Conservation (phyloP, 2,797 vertebrate genomes). For the Ibycter americanus region DNA sequence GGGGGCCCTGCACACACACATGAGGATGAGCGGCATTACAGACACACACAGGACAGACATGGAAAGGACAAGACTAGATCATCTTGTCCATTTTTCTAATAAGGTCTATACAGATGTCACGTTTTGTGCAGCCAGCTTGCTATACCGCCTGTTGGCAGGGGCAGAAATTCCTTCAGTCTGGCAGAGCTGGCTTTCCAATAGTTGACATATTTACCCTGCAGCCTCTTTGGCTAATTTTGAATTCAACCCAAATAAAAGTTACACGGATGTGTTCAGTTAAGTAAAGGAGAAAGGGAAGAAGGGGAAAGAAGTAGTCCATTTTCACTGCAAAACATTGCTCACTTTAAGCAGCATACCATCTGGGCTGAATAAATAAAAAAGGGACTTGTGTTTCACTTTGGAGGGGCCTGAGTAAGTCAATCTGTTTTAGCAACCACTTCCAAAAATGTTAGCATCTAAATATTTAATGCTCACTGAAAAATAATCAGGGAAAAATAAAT, state of each 20-base stretch:
- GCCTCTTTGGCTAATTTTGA: conserved; percentile 54
- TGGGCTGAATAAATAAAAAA: conserved; percentile 29
- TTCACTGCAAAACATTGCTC: conserved; percentile 63
- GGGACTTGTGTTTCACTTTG: not conserved
- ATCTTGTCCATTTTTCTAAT: not conserved
- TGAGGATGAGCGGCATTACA: accelerated
- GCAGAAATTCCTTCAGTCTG: conserved; percentile 30
- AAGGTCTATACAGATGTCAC: not conserved
- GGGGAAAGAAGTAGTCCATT: conserved; percentile 35
- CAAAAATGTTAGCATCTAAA: conserved; percentile 28
- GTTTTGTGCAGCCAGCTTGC: not conserved
- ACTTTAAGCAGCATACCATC: conserved; percentile 69
- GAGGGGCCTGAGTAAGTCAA: not conserved
- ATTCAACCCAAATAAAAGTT: conserved; percentile 46
- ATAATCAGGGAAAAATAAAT: not conserved
- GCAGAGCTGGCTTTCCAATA: conserved; percentile 34
- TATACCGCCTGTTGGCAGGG: not conserved
- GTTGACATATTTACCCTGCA: conserved; percentile 55
- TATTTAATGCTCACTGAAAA: conserved; percentile 14
- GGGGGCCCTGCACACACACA: accelerated
- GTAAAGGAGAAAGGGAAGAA: conserved; percentile 26
- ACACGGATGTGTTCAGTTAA: not conserved
- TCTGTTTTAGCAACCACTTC: conserved; percentile 17
- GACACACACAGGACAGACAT: not conserved
- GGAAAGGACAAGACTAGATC: not conserved